Conservation (phyloP, 2,113 vertebrate genomes). For the Orientallactaga bullata region DNA sequence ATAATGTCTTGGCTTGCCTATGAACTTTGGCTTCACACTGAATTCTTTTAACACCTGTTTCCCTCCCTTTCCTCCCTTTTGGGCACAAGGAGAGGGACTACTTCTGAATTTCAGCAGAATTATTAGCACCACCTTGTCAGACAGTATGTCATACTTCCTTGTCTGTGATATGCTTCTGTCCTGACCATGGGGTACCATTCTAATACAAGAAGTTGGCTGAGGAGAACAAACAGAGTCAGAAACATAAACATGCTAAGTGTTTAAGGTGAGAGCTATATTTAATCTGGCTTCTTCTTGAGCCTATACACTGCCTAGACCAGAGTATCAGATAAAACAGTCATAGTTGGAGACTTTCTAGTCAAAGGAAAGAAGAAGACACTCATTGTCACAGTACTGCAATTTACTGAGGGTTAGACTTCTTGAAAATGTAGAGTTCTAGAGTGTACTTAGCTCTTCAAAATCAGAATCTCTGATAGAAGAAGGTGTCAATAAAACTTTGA, state of each 20-base stretch:
- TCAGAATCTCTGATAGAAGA: neutral
- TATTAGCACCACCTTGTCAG: slow-evolving; percentile 78
- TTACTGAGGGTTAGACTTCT: neutral
- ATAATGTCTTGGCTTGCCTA: slow-evolving; percentile 70
- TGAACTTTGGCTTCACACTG: slow-evolving; percentile 77
- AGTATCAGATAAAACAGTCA: neutral
- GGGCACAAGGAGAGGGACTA: slow-evolving; percentile 42
- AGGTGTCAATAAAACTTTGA: neutral
- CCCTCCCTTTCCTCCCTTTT: slow-evolving; percentile 31
- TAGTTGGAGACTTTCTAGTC: neutral
- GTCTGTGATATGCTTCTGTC: slow-evolving; percentile 62
- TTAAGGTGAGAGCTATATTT: slow-evolving; percentile 17
- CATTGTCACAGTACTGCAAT: neutral
- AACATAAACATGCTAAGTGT: neutral
- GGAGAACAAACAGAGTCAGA: slow-evolving; percentile 11
- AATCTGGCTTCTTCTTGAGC: neutral
- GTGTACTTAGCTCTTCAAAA: neutral
- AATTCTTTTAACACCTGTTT: slow-evolving; percentile 81
- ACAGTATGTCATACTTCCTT: slow-evolving; percentile 60
- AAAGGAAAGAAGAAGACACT: neutral
- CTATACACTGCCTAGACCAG: neutral
- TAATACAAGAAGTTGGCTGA: slow-evolving; percentile 54
- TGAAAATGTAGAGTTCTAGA: neutral
- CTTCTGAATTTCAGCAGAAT: slow-evolving; percentile 53
- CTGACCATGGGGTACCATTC: slow-evolving; percentile 41